These are phyloP conservation scores for Noctua pronuba DNA, from an alignment of 2,888 invertebrate species.

Conservation along the genomic window DNA sequence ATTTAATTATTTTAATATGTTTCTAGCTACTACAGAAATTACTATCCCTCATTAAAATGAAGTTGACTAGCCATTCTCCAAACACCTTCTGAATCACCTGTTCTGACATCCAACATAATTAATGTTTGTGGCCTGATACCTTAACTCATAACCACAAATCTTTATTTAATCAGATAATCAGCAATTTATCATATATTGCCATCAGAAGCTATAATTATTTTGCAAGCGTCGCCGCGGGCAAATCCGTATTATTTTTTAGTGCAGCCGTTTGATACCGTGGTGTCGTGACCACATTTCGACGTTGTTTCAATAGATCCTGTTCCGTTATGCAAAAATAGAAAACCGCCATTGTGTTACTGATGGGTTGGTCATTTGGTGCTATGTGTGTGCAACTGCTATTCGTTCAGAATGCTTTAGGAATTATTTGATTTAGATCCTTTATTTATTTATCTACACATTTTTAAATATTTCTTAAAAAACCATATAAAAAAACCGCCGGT, in stretches of 20 bases:
- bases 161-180: slow-evolving; percentile 38
- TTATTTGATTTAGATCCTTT: neutral
- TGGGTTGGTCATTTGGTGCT: slow-evolving; percentile 23
- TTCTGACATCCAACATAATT: slow-evolving; percentile 17
- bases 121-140: slow-evolving; percentile 26
- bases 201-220: slow-evolving; percentile 36
- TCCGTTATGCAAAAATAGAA: slow-evolving; percentile 60
- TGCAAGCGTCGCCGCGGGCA: slow-evolving; percentile 46
- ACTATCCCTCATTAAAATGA: neutral
- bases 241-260: slow-evolving; percentile 36
- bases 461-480: too few relatives aligned
- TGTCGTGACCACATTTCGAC: slow-evolving; percentile 49
- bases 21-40: too few relatives aligned
- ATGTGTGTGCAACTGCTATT: neutral
- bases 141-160: slow-evolving; percentile 19
- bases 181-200: slow-evolving; percentile 40
- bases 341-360: slow-evolving; percentile 27
- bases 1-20: too few relatives aligned
- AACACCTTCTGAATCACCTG: slow-evolving; percentile 16
- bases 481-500: too few relatives aligned
- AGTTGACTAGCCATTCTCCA: neutral
- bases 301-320: slow-evolving; percentile 65
- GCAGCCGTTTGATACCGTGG: slow-evolving; percentile 17
- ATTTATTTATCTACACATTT: too few relatives aligned
- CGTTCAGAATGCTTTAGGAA: neutral